Percentiles rank a stretch among this genome's conserved stretches.
Evolutionary conservation across 2,797 vertebrate genomes (phyloP).

Genomic region (Novumbra hubbsi): DNA sequence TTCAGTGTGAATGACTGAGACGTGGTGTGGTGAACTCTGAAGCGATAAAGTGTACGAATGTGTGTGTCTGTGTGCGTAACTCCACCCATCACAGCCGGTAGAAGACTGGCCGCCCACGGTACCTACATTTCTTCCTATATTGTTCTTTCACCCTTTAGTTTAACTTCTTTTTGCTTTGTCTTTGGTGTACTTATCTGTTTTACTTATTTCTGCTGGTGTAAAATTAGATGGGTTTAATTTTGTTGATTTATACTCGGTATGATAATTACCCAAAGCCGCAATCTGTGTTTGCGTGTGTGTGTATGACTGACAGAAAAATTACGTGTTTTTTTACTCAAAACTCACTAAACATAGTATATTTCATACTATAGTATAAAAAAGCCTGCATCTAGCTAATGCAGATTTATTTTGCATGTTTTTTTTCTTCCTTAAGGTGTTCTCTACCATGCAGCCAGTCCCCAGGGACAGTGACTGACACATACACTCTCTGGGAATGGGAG

Average conservation of each 20-base stretch:
- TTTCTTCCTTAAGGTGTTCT: neutral
- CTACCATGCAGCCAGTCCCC: neutral
- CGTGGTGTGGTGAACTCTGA: neutral
- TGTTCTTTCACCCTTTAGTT: too few relatives aligned
- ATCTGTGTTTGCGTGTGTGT: neutral
- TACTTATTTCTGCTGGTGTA: too few relatives aligned
- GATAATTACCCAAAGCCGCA: neutral
- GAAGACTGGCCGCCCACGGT: too few relatives aligned
- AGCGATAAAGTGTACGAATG: neutral
- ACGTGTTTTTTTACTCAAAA: neutral
- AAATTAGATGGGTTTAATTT: too few relatives aligned
- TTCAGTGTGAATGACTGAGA: slow-evolving; percentile 23
- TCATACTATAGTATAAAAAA: neutral
- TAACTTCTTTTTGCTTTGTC: too few relatives aligned
- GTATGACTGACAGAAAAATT: neutral
- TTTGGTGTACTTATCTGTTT: too few relatives aligned
- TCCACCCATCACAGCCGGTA: too few relatives aligned
- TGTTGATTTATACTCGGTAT: neutral
- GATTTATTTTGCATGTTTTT: neutral
- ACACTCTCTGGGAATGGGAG: neutral
- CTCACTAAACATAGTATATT: neutral
- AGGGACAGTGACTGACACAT: slow-evolving; percentile 4
- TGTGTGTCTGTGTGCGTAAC: slow-evolving; percentile 2
- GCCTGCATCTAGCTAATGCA: neutral
- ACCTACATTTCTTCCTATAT: too few relatives aligned